phyloP scores from a whole-genome alignment of 2,888 invertebrate species.

The Malachius bipustulatus region DNA sequence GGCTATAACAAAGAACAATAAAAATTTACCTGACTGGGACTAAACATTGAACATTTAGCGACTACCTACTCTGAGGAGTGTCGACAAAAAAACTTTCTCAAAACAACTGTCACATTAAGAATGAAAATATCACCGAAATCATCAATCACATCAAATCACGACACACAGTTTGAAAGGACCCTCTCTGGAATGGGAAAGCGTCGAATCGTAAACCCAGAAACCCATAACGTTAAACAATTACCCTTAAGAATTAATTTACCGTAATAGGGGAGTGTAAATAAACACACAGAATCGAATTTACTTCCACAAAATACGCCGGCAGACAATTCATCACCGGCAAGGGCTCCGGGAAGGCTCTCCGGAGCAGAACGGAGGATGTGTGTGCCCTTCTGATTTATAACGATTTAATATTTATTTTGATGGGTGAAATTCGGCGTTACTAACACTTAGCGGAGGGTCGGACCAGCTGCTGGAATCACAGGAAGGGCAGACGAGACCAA shows the following conservation, averaged over 20 bases:
- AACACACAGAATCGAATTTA: conserved; percentile 29
- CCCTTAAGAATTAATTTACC: conserved; percentile 25
- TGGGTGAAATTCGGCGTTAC: conserved; percentile 41
- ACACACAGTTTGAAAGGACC: too few species aligned
- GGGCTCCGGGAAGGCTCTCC: conserved; percentile 16
- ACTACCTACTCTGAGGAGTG: too few species aligned
- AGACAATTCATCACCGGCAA: conserved; percentile 30
- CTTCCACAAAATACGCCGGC: conserved; percentile 27
- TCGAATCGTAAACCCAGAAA: conserved; percentile 20
- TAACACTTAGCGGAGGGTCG: conserved; percentile 34
- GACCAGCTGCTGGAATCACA: conserved; percentile 37
- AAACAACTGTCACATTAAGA: too few species aligned
- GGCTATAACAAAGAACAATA: too few species aligned
- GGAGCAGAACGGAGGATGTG: conserved; percentile 14
- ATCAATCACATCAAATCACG: too few species aligned
- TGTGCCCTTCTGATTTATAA: conserved; percentile 36
- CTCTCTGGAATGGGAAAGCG: conserved; percentile 16
- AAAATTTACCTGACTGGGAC: too few species aligned
- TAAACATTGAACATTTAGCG: too few species aligned
- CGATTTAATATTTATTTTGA: conserved; percentile 42
- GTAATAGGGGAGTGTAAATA: conserved; percentile 25
- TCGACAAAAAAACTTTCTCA: too few species aligned
- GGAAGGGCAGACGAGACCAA: conserved; percentile 26
- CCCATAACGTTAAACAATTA: conserved; percentile 24
- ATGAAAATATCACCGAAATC: too few species aligned